A percentile compares a stretch with the other conserved stretches of the same genome.
These are phyloP conservation scores for Eublepharis macularius DNA, from an alignment of 2,113 vertebrate species.

Conservation along the genomic window DNA sequence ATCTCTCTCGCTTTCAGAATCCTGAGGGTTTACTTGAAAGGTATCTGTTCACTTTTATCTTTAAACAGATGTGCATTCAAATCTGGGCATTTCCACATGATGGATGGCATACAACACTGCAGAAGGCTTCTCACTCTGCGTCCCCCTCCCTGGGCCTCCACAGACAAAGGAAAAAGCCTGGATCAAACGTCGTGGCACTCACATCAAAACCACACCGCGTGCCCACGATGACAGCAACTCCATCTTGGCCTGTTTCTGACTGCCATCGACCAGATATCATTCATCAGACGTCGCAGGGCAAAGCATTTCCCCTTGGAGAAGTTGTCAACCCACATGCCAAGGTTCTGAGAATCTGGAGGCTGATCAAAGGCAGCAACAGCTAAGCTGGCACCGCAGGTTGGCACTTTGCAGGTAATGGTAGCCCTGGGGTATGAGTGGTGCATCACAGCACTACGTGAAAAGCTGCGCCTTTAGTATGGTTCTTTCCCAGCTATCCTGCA, in stretches of 20 bases:
- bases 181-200: background rate
- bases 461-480: background rate
- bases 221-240: background rate
- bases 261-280: slow-evolving; percentile 15
- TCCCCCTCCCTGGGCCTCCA: background rate
- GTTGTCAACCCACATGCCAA: background rate
- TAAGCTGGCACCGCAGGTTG: background rate
- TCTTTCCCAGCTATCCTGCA: background rate
- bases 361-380: background rate
- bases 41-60: slow-evolving; percentile 30
- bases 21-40: slow-evolving; percentile 48
- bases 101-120: background rate
- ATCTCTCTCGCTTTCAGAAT: background rate
- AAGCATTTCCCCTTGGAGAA: slow-evolving; percentile 26
- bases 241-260: slow-evolving; percentile 5
- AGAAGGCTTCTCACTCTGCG: background rate
- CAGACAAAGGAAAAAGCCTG: background rate
- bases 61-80: slow-evolving; percentile 8
- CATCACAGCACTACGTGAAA: background rate
- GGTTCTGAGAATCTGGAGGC: background rate
- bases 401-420: fast-evolving
- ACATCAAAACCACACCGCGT: background rate
- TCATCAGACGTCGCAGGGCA: background rate
- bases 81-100: slow-evolving; percentile 25
- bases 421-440: background rate